These are phyloP conservation scores for Drosophila borealis DNA, from an alignment of 2,888 invertebrate genomes.

Conservation along the genomic window DNA sequence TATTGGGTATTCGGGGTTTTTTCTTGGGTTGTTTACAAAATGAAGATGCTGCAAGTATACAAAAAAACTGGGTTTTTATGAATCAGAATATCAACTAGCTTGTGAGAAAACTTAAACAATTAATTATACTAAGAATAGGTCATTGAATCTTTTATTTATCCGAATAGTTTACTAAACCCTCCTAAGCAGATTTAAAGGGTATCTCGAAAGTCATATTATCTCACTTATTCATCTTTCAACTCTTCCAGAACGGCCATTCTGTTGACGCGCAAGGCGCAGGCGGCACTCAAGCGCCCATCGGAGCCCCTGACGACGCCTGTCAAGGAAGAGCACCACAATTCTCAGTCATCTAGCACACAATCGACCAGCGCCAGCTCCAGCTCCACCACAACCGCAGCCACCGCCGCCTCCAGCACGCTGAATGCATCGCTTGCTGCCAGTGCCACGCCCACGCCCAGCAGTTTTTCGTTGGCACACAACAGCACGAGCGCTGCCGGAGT, in stretches of 20 bases:
- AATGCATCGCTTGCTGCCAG: conserved; percentile 52
- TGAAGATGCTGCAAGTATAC: not conserved
- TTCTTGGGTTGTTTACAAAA: not conserved
- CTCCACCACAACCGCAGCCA: conserved; percentile 63
- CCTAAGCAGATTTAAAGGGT: not conserved
- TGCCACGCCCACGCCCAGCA: conserved; percentile 48
- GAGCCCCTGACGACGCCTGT: conserved; percentile 78
- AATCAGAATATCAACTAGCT: not conserved
- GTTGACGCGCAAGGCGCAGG: conserved; percentile 90
- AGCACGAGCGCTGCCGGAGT: conserved; percentile 59
- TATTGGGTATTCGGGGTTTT: not conserved
- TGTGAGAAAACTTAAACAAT: not conserved
- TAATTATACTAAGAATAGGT: not conserved
- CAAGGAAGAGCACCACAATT: conserved; percentile 80
- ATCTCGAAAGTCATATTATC: not conserved
- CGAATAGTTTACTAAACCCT: not conserved
- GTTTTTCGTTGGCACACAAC: conserved; percentile 66
- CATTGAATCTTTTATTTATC: not conserved
- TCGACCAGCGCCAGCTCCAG: conserved; percentile 62
- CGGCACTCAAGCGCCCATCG: conserved; percentile 85
- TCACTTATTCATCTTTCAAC: not conserved
- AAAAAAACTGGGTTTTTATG: not conserved
- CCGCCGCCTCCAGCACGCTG: conserved; percentile 63
- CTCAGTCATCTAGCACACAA: conserved; percentile 70
- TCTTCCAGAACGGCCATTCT: conserved; percentile 90